Conservation (phyloP, 2,113 vertebrate species). For the Chionomys nivalis region DNA sequence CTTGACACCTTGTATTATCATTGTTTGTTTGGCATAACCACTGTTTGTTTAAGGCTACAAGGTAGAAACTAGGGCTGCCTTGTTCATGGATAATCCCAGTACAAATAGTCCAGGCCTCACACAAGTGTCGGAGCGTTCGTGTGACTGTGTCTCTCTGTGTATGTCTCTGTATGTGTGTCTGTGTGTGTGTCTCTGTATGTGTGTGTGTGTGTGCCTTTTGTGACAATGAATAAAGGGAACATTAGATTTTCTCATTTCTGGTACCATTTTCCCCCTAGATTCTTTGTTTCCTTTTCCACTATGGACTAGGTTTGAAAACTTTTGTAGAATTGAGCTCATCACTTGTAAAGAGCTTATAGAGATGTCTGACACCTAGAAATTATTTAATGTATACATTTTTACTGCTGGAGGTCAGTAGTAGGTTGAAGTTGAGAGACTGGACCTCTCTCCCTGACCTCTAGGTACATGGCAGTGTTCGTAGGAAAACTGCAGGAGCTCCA, state of each 20-base stretch:
- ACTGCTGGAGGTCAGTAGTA: neutral
- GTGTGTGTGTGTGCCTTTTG: neutral
- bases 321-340: neutral
- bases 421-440: neutral
- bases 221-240: neutral
- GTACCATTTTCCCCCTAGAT: neutral
- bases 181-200: rapidly evolving
- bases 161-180: too few relatives aligned
- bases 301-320: neutral
- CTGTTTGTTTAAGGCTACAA: neutral
- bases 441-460: neutral
- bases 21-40: slow-evolving; percentile 23
- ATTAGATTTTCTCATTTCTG: slow-evolving; percentile 2
- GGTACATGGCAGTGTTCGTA: neutral
- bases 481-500: neutral
- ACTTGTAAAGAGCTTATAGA: neutral
- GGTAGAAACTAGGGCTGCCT: slow-evolving; percentile 5
- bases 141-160: neutral
- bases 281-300: neutral
- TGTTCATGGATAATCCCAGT: neutral
- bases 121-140: neutral
- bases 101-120: neutral
- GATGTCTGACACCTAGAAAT: neutral
- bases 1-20: neutral
- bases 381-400: neutral